Evolutionary conservation across 2,888 invertebrate species (phyloP), one percentile per base, ranked within the genome.

Genomic region (Chymomyza fuscimana): DNA sequence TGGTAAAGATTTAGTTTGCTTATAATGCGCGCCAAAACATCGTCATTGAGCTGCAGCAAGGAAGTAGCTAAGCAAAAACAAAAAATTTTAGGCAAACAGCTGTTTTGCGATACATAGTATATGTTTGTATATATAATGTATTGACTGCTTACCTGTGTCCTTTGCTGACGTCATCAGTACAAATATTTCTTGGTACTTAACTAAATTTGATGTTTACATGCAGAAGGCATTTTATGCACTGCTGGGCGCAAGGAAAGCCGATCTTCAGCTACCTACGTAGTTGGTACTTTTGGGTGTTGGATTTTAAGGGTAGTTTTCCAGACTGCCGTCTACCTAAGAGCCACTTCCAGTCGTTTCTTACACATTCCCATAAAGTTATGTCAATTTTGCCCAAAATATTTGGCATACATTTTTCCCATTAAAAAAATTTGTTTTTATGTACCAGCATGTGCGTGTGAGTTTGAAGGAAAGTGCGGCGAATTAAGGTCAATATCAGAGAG

Each of bases 1-100:
- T 89, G 80, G 61, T 82, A 79, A 1, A 84, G 73, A 69, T 81
- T 76, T 58, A 89, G 59, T 10, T 81, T 75, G 22, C 76, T 65
- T 29, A 89, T 22, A 46, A 89, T 89, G 36, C 88, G n/a, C 12
- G 78, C 75, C 74, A 89, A 56, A 7, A 89, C 90, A 72, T 89
- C 88, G 52, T 89, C 89, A 51, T 89, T 89, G 9, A 89, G 77
- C 51, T 88, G 86, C 68, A 89, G 69, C 40, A 89, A 72, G 1
- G 83, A 82, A 0, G 70, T 40, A 3, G 67, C 25, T 54, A 16
- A n/a, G 5, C 0, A 54, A 19, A 54, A 2, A 4, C 2, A 2
- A 10, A 22, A 5, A 54, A 16, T 16, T 22, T 54, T 19, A 54
- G 19, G 7, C 10, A 16, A 7, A 16, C 54, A 19, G 54, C 54